Evolutionary conservation across 2,888 invertebrate genomes (phyloP).

Genomic region (Nomada fucata): DNA sequence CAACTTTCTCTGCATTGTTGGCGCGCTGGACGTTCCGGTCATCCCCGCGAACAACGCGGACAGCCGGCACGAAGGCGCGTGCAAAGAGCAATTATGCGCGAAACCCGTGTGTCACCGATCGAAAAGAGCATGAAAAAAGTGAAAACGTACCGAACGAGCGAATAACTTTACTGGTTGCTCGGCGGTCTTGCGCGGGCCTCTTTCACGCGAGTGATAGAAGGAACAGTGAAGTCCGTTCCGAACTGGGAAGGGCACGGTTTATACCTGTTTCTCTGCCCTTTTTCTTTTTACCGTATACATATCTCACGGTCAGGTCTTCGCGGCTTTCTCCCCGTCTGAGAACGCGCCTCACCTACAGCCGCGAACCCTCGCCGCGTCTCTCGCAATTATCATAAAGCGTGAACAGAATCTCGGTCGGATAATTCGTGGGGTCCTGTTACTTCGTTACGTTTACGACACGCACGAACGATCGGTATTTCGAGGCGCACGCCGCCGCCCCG

Average conservation of each 20-base stretch:
- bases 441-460: conserved; percentile 51
- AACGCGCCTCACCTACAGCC: neutral
- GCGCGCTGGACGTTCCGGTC: conserved; percentile 68
- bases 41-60: conserved; percentile 45
- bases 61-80: conserved; percentile 4
- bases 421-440: conserved; percentile 63
- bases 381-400: conserved; percentile 59
- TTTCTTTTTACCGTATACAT: too few species aligned
- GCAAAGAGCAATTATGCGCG: conserved; percentile 38
- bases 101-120: conserved; percentile 28
- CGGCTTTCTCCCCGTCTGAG: conserved; percentile 11
- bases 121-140: neutral
- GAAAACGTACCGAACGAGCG: conserved; percentile 16
- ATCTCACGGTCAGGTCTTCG: neutral
- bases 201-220: neutral
- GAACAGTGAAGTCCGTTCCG: neutral
- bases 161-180: conserved; percentile 18
- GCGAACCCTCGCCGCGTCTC: conserved; percentile 32
- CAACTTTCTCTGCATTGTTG: conserved; percentile 75
- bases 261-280: neutral
- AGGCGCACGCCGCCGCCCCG: neutral
- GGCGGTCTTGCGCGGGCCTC: conserved; percentile 7
- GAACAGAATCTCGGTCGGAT: conserved; percentile 58
- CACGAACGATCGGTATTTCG: conserved; percentile 50
- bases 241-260: neutral